phyloP scores from a whole-genome alignment of 2,113 vertebrate species.

The Brienomyrus brachyistius region DNA sequence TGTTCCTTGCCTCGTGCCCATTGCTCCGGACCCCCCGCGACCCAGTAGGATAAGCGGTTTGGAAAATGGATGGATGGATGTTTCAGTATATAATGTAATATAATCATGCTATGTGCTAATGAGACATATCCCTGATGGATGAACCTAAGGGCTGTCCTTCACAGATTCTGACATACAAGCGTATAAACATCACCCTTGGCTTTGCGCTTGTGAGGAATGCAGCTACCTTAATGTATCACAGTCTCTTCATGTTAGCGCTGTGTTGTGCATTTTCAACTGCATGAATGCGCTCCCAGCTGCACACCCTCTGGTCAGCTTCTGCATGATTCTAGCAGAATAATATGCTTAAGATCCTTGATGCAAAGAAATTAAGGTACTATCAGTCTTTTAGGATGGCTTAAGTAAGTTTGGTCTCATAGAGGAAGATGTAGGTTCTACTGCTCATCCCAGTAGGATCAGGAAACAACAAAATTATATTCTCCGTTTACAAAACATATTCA shows the following conservation, averaged over 20 bases:
- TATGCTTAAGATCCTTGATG: background rate
- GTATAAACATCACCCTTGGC: background rate
- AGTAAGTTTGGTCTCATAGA: background rate
- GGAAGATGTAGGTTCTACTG: background rate
- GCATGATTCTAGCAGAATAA: background rate
- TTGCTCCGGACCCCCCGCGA: too few species aligned
- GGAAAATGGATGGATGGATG: background rate
- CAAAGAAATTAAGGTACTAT: background rate
- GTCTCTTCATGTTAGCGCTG: background rate
- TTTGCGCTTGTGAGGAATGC: background rate
- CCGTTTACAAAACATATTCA: background rate
- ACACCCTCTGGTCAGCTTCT: background rate
- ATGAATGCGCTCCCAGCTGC: background rate
- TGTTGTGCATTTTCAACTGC: background rate
- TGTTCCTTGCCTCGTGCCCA: too few species aligned
- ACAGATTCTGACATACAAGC: background rate
- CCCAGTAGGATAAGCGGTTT: too few species aligned
- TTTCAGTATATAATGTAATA: background rate
- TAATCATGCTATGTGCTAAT: conserved; percentile 1
- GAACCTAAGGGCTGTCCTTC: background rate
- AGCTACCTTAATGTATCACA: background rate
- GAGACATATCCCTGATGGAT: conserved; percentile 10
- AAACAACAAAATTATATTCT: background rate
- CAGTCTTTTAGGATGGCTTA: background rate
- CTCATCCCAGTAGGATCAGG: background rate